phyloP scores from a whole-genome alignment of 2,113 vertebrate genomes.

The Labeo rohita region DNA sequence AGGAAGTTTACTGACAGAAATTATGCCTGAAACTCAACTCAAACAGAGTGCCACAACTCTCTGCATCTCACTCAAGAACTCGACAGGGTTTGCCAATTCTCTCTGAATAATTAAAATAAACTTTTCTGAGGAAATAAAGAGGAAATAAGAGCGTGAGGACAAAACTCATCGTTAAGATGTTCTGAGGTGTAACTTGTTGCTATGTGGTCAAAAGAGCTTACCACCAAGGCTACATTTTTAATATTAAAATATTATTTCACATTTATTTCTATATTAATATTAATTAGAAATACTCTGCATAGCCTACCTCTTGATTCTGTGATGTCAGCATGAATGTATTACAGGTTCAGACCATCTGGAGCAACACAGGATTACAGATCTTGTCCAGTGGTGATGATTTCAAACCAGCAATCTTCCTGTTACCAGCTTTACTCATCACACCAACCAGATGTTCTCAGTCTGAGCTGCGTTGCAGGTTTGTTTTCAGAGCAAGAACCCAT shows the following conservation, averaged over 20 bases:
- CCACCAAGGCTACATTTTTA: neutral
- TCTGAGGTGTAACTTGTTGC: neutral
- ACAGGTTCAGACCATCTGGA: neutral
- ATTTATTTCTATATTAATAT: neutral
- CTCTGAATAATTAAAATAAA: neutral
- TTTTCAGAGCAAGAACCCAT: neutral
- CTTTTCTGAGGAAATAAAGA: neutral
- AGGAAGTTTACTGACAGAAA: slow-evolving; percentile 19
- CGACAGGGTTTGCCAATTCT: neutral
- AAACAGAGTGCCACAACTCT: neutral
- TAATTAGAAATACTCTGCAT: neutral
- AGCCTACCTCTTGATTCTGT: neutral
- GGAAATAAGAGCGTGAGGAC: neutral
- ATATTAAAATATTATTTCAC: neutral
- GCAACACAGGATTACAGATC: neutral
- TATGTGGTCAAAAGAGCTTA: neutral
- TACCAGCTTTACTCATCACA: neutral
- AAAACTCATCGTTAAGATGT: neutral
- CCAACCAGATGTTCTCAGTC: neutral
- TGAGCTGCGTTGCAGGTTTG: neutral
- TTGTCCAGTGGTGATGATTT: neutral
- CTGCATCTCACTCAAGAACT: slow-evolving; percentile 3
- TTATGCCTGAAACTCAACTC: slow-evolving; percentile 7
- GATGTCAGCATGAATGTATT: neutral
- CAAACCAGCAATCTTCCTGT: neutral